Evolutionary conservation across 1,140 invertebrate species (phyloP), one percentile per base, ranked within the genome.

Genomic region (Ostrea denselamellosa): DNA sequence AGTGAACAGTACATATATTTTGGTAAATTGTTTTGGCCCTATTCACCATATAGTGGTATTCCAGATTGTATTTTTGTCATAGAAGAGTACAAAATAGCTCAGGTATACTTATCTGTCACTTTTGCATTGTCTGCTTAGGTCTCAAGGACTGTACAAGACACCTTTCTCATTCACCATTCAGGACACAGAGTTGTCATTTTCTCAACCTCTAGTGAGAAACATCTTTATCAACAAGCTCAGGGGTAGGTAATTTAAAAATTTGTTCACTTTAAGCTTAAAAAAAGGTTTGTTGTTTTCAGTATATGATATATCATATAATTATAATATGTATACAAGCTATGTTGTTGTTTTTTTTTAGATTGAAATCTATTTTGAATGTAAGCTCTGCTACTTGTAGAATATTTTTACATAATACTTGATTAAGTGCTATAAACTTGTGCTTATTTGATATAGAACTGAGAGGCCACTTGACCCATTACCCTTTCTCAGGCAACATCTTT

Each of bases 401-500:
- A 81, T 28, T 19, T 81, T 17, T 17, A 77, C 19, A 28, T 22
- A 2, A 28, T 81, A 77, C 19, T 81, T 22, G 8, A 28, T 81
- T 51, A 0, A 17, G 14, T 34, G 25, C 14, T 12, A 22, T 51
- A 25, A 14, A 34, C 25, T 28, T 34, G 71, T 22, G 1, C 0
- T 54, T 85, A 14, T 86, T 17, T 85, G 25, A 86, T 90, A 58
- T 89, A 92, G 91, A 88, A 62, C 54, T 91, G 71, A 92, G 90
- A 44, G 53, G 65, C 51, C 58, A 56, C 25, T 56, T 90, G 28
- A 84, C 53, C 62, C 56, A 71, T 19, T 92, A 86, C 85, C 92
- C 92, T 34, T 92, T 90, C 85, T 83, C 86, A 77, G 92, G 92
- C 56, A 93, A 93, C 87, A 91, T 94, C 51, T 93, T 93, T 84